These are phyloP conservation scores for Homarus gammarus DNA, from an alignment of 2,888 invertebrate genomes.

Conservation along the genomic window DNA sequence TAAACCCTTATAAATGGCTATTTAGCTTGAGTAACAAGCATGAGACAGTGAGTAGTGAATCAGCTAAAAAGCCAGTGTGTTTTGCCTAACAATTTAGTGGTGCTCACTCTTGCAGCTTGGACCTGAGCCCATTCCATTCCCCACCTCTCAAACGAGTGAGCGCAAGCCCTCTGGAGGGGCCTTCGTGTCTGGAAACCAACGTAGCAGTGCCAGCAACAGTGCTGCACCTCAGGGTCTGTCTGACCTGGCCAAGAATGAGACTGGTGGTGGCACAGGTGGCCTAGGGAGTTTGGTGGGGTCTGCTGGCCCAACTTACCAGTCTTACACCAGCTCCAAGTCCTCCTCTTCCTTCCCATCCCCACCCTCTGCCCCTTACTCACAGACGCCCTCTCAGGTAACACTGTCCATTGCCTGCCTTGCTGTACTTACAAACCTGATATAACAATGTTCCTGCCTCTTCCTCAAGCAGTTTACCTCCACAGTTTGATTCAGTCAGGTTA, in stretches of 20 bases:
- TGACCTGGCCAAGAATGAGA: conserved; percentile 67
- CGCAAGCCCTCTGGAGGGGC: conserved; percentile 68
- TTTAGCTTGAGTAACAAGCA: conserved; percentile 30
- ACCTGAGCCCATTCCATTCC: conserved; percentile 75
- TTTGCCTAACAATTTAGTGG: conserved; percentile 53
- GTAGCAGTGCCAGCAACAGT: conserved; percentile 61
- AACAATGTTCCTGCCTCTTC: background rate
- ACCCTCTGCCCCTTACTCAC: conserved; percentile 67
- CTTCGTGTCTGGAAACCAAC: conserved; percentile 61
- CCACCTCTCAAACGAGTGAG: conserved; percentile 65
- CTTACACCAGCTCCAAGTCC: conserved; percentile 64
- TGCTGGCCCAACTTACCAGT: conserved; percentile 66
- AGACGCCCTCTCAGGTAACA: conserved; percentile 67
- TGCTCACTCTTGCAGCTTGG: conserved; percentile 71
- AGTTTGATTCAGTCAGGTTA: too few relatives aligned
- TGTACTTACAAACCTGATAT: conserved; percentile 4
- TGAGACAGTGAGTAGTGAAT: background rate
- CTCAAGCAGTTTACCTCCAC: background rate
- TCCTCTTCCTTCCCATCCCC: conserved; percentile 68
- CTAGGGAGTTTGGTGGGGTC: conserved; percentile 64
- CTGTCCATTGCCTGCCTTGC: conserved; percentile 6
- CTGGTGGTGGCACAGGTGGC: conserved; percentile 64
- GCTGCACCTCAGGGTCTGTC: conserved; percentile 64
- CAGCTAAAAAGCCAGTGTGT: background rate
- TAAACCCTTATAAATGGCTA: background rate